Conservation (phyloP, 2,113 vertebrate species). For the Geococcyx californianus region DNA sequence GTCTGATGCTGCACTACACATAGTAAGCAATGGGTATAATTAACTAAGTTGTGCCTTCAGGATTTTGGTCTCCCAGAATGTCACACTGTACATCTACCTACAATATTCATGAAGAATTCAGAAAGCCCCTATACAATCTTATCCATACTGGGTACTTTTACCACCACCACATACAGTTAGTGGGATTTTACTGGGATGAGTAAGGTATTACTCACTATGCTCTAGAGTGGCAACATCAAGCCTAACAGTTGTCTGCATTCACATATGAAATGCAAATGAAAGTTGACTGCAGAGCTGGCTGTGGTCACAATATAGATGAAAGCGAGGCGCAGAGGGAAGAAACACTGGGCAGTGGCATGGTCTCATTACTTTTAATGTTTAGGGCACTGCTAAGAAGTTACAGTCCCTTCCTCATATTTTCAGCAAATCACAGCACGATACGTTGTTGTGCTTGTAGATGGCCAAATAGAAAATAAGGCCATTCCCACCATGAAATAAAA, state of each 20-base stretch:
- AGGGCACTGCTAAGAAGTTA: neutral
- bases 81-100: neutral
- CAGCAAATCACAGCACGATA: neutral
- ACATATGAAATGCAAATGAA: neutral
- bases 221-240: neutral
- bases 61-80: neutral
- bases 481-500: neutral
- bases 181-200: neutral
- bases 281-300: neutral
- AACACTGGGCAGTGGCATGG: neutral
- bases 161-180: neutral
- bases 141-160: neutral
- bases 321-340: neutral
- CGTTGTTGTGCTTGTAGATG: neutral
- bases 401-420: neutral
- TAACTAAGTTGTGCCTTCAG: neutral
- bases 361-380: neutral
- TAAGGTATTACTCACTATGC: neutral
- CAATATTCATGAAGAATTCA: neutral
- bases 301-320: neutral
- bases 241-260: neutral
- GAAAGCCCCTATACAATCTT: neutral
- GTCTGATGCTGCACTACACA: neutral
- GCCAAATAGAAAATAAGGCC: neutral
- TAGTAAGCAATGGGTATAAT: neutral